Base-by-base conservation (phyloP, 2,797 vertebrate species). In the Parauchenoglanis ngamensis region DNA sequence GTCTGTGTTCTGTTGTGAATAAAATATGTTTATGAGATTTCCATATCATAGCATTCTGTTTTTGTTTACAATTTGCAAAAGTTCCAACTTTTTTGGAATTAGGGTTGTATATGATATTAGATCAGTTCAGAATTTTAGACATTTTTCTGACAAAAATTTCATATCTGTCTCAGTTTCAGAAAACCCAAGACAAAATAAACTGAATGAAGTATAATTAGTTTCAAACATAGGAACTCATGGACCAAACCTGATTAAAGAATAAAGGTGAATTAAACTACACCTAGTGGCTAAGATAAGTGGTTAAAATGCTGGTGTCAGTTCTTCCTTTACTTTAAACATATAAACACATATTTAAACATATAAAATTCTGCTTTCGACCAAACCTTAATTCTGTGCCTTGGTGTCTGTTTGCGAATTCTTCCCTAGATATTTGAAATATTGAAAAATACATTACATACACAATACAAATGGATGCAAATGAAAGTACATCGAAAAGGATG, bases 401-500 rank as follows among this genome's bases (percentile, higher is more conserved):
- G 31, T 40, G 40, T 70, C 31, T 70, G 31, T 73, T 73, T 73
- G 40, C 23, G 5, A 46, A 46, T 23, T 73, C 15, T 44, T 44
- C 4, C 15, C 25, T 40, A 40, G 4, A 2, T 13, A 25, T 46
- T 46, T 49, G 40, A 46, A 46, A 73, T 49, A 13, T 25, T 70
- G 31, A 73, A 25, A 75, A 75, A 49, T 46, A 44, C 10, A 21
- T 40, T 70, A 25, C 40, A 73, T 17, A 68, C 3, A 15, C 63
- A 73, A 54, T 25, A 15, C 44, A 89, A 89, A 81, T 87, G 72
- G 86, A 52, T 80, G 35, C 21, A 56, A 89, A 80, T 85, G 57
- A 85, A 17, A 49, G 85, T 61, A 12, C 19, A 61, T 23, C 11
- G 54, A 83, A 83, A 25, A 56, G 3, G 21, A 56, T 25, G 28